Percentiles rank a stretch among this genome's conserved stretches.
Conservation (phyloP, 1,140 invertebrate genomes). For the Magallana angulata region DNA sequence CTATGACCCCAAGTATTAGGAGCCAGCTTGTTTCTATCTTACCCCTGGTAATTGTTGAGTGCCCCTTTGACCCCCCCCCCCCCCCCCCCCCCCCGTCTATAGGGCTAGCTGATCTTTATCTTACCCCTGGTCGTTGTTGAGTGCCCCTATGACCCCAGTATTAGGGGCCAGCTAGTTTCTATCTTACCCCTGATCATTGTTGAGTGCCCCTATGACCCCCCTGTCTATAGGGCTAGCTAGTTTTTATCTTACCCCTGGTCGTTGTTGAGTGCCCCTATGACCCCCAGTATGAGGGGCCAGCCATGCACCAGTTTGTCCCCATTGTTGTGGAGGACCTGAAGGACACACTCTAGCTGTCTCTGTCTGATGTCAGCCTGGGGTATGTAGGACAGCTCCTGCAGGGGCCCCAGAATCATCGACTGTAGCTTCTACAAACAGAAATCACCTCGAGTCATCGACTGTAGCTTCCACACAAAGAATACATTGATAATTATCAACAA, state of each 20-base stretch:
- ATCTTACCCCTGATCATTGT: slow-evolving; percentile 91
- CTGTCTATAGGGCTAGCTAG: slow-evolving; percentile 75
- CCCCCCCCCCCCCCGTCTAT: too few relatives aligned
- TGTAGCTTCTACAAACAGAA: slow-evolving; percentile 86
- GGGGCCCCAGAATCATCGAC: slow-evolving; percentile 90
- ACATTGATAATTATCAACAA: too few relatives aligned
- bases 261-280: slow-evolving; percentile 95
- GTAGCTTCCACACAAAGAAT: not conserved
- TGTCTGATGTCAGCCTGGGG: slow-evolving; percentile 95
- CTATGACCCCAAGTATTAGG: slow-evolving; percentile 95
- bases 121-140: slow-evolving; percentile 94
- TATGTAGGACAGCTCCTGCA: slow-evolving; percentile 93
- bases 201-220: slow-evolving; percentile 95
- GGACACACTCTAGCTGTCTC: slow-evolving; percentile 95
- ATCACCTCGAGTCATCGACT: not conserved
- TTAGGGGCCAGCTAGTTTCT: not conserved
- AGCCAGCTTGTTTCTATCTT: slow-evolving; percentile 85
- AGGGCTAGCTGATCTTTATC: slow-evolving; percentile 86
- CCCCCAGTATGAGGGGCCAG: slow-evolving; percentile 95
- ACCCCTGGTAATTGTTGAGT: slow-evolving; percentile 95
- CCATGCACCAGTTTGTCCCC: slow-evolving; percentile 94
- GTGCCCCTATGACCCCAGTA: slow-evolving; percentile 96
- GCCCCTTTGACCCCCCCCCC: slow-evolving; percentile 95
- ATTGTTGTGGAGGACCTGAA: slow-evolving; percentile 94
- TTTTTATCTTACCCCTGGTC: slow-evolving; percentile 88